Percentiles rank a stretch among this genome's conserved stretches.
These are phyloP conservation scores for Papilio helenus DNA, from an alignment of 1,140 invertebrate genomes.

Conservation along the genomic window DNA sequence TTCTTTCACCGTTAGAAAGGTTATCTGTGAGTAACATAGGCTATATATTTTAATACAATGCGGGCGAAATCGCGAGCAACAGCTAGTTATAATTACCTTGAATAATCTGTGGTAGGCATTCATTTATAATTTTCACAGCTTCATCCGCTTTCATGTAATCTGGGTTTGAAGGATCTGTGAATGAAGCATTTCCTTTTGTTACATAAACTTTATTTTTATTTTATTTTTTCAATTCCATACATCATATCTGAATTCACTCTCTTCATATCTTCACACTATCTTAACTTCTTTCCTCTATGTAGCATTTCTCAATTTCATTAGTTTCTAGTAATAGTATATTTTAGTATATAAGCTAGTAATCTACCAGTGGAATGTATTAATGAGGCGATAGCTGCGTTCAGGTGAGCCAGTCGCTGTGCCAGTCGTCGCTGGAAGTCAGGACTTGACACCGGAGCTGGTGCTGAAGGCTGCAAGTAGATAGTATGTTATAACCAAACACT, in stretches of 20 bases:
- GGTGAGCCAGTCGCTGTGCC: slow-evolving; percentile 39
- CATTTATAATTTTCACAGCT: slow-evolving; percentile 49
- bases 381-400: slow-evolving; percentile 42
- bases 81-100: slow-evolving; percentile 47
- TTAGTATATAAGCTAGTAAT: too few relatives aligned
- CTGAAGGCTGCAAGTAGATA: neutral
- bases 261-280: too few relatives aligned
- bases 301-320: neutral
- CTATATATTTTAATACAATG: too few relatives aligned
- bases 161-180: slow-evolving; percentile 55
- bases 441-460: neutral
- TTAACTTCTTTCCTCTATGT: neutral
- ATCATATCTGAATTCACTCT: too few relatives aligned
- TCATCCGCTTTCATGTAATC: slow-evolving; percentile 51
- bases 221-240: too few relatives aligned
- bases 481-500: neutral
- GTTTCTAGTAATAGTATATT: too few relatives aligned
- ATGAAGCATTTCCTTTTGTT: slow-evolving; percentile 11
- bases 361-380: slow-evolving; percentile 36
- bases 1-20: too few relatives aligned
- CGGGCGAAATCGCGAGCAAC: too few relatives aligned
- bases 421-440: slow-evolving; percentile 18
- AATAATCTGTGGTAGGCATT: slow-evolving; percentile 52
- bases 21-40: too few relatives aligned
- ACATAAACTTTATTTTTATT: neutral